Evolutionary conservation across 2,888 invertebrate species (phyloP).

Genomic region (Zhuqinia jingwanae): DNA sequence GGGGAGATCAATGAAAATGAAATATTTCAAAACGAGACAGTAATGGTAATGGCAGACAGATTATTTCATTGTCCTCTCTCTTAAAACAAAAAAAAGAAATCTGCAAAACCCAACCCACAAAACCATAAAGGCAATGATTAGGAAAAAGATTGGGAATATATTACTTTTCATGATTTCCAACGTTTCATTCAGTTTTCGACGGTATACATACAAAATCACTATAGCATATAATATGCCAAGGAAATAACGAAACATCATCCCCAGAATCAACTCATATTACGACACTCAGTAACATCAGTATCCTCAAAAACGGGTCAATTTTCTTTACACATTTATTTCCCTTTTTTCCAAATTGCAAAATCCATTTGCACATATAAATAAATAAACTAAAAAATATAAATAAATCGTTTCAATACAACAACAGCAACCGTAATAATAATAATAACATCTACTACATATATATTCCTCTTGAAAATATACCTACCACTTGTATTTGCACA

Average conservation of each 20-base stretch:
- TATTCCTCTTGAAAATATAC: too few relatives aligned
- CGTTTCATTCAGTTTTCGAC: not conserved
- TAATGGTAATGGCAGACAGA: too few relatives aligned
- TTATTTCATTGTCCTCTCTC: too few relatives aligned
- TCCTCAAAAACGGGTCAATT: slow-evolving; percentile 41
- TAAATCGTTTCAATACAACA: not conserved
- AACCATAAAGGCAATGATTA: slow-evolving; percentile 14
- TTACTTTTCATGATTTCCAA: not conserved
- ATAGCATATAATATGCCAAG: not conserved
- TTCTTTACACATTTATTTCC: slow-evolving; percentile 25
- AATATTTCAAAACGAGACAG: not conserved
- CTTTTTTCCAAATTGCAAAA: slow-evolving; percentile 39
- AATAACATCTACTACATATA: too few relatives aligned
- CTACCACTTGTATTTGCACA: too few relatives aligned
- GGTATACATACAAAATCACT: not conserved
- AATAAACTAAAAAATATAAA: not conserved
- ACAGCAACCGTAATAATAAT: too few relatives aligned
- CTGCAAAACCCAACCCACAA: slow-evolving; percentile 21
- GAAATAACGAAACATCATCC: slow-evolving; percentile 2
- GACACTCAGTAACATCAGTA: not conserved
- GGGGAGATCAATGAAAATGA: not conserved
- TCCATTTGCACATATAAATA: slow-evolving; percentile 27
- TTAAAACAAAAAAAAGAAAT: too few relatives aligned
- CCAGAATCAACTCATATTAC: not conserved
- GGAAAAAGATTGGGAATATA: slow-evolving; percentile 7